A percentile compares a stretch with the other conserved stretches of the same genome.
These are phyloP conservation scores for Chaetophractus vellerosus DNA, from an alignment of 2,797 vertebrate species.

Conservation along the genomic window DNA sequence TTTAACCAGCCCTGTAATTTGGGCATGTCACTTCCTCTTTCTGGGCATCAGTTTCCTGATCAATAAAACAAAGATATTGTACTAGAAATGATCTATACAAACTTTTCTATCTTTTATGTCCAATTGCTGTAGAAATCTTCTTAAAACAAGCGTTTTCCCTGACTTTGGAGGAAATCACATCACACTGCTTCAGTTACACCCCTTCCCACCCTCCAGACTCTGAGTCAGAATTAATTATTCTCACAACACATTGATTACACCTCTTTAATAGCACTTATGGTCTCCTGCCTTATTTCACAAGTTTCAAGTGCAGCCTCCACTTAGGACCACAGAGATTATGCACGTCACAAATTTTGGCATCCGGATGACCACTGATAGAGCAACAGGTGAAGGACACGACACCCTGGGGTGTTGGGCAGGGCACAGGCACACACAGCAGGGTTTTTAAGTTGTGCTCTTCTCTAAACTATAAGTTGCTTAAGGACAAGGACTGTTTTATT, in stretches of 20 bases:
- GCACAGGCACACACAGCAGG: background rate
- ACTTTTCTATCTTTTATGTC: background rate
- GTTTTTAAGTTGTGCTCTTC: background rate
- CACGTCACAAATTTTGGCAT: background rate
- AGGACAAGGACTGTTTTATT: background rate
- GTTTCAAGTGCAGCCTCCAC: background rate
- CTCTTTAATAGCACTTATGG: background rate
- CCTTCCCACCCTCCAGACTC: background rate
- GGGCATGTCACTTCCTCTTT: background rate
- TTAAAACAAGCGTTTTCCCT: background rate
- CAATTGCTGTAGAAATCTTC: background rate
- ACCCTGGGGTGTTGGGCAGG: accelerated
- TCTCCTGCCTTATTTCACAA: background rate
- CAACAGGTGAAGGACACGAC: accelerated
- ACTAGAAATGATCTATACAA: background rate
- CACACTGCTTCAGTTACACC: background rate
- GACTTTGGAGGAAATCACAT: background rate
- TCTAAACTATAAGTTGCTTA: background rate
- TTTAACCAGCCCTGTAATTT: background rate
- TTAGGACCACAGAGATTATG: background rate
- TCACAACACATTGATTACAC: background rate
- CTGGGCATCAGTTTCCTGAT: conserved; percentile 6
- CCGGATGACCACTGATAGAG: background rate
- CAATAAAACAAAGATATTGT: conserved; percentile 4
- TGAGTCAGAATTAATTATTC: background rate